A percentile compares a stretch with the other conserved stretches of the same genome.
Evolutionary conservation across 2,888 invertebrate genomes (phyloP).

Genomic region (Ophion costatus): DNA sequence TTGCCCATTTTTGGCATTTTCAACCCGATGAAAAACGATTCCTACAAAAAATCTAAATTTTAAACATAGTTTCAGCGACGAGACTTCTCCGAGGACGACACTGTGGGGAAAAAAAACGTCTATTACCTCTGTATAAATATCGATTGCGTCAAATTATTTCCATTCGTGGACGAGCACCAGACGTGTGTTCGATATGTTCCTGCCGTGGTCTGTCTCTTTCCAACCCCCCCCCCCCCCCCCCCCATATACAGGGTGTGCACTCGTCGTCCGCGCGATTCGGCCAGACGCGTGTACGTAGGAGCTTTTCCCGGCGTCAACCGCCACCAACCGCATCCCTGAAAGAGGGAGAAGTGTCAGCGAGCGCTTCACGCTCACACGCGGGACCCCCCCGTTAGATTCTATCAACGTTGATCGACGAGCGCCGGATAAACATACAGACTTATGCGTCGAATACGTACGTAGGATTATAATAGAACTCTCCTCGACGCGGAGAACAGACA

Average conservation of each 20-base stretch:
- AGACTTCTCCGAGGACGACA: not conserved
- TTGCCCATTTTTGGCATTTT: too few species aligned
- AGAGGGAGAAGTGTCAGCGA: constrained; percentile 19
- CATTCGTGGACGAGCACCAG: constrained; percentile 42
- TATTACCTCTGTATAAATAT: constrained; percentile 41
- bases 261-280: not conserved
- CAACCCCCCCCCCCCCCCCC: too few species aligned
- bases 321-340: constrained; percentile 32
- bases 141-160: constrained; percentile 54
- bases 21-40: too few species aligned
- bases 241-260: constrained; percentile 1
- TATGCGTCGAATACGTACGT: constrained; percentile 49
- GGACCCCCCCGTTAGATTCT: constrained; percentile 56
- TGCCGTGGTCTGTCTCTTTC: not conserved
- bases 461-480: constrained; percentile 61
- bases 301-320: constrained; percentile 3
- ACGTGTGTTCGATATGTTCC: not conserved
- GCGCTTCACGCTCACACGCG: constrained; percentile 39
- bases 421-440: constrained; percentile 55
- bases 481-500: constrained; percentile 10
- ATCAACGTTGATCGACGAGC: constrained; percentile 63
- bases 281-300: not conserved
- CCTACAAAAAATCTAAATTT: too few species aligned
- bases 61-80: constrained; percentile 2
- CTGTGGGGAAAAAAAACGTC: constrained; percentile 5